These are phyloP conservation scores for Trissolcus japonicus DNA, from an alignment of 2,888 invertebrate genomes.

Conservation along the genomic window DNA sequence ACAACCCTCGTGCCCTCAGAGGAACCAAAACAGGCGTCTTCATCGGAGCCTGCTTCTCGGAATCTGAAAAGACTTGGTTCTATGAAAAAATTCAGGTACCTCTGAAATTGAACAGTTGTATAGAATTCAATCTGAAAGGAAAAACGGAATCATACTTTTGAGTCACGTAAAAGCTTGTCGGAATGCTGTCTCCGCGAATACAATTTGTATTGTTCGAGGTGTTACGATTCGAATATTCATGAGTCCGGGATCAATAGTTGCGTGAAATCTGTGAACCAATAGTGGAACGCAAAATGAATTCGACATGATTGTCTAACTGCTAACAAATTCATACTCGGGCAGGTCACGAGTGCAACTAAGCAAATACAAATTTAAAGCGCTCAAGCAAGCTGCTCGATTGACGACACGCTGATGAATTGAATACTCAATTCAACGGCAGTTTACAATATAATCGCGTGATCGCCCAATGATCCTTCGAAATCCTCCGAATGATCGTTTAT, in stretches of 20 bases:
- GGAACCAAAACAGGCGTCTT: slow-evolving; percentile 86
- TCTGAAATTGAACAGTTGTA: slow-evolving; percentile 8
- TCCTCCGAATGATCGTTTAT: not conserved
- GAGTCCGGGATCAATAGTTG: slow-evolving; percentile 12
- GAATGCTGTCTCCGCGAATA: too few species aligned
- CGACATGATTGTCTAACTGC: slow-evolving; percentile 16
- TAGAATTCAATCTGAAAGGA: not conserved
- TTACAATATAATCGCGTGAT: slow-evolving; percentile 3
- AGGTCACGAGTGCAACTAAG: slow-evolving; percentile 20
- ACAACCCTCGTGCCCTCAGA: slow-evolving; percentile 82
- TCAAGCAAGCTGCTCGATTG: not conserved
- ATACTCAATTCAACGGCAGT: not conserved
- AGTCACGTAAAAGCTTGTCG: too few species aligned
- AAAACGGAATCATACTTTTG: too few species aligned
- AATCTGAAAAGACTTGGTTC: slow-evolving; percentile 85
- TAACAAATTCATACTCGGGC: slow-evolving; percentile 31
- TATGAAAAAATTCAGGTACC: slow-evolving; percentile 81
- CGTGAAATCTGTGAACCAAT: slow-evolving; percentile 18
- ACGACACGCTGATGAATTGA: slow-evolving; percentile 1
- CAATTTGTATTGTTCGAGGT: not conserved
- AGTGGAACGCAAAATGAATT: slow-evolving; percentile 25
- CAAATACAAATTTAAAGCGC: slow-evolving; percentile 2
- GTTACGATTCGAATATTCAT: slow-evolving; percentile 29
- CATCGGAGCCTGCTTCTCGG: slow-evolving; percentile 84
- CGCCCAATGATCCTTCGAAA: not conserved